Evolutionary conservation across 2,113 vertebrate genomes (phyloP), one percentile per base, ranked within the genome.

Genomic region (Edolisoma coerulescens): DNA sequence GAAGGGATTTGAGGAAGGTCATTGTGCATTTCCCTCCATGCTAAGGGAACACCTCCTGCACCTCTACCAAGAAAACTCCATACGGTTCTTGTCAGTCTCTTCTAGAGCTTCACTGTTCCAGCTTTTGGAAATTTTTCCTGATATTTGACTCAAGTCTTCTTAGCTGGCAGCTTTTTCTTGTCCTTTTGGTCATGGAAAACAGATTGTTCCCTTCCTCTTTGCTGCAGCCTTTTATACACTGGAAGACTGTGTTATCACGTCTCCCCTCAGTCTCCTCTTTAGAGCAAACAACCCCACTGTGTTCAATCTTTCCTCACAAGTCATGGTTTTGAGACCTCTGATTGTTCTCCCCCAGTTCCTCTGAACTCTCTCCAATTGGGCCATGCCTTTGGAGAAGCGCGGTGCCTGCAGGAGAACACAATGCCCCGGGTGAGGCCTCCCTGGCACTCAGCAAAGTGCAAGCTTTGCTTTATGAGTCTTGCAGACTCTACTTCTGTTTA

Each of bases 271-370:
- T 18, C 79, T 83, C 63, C 47, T 63, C 86, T 95, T 88, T 47
- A 95, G 88, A 96, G 86, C 75, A 90, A 83, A 94, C 81, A 95
- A 56, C 69, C 94, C 90, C 86, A 90, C 93, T 92, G 94, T 96
- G 96, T 96, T 97, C 92, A 90, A 4, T 81, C 91, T 92, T 67
- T 61, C 89, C 89, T 95, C 76, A 68, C 90, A 93, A 95, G 86
- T 67, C 80, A 63, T 75, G 73, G 79, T 70, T 92, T 93, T 93
- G 30, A 96, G 83, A 77, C 86, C 89, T 95, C 60, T 92, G 86
- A 90, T 90, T 92, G 76, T 92, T 95, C 86, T 94, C 45, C 44
- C 39, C 42, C 20, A 0, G 4, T 67, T 88, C 56, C 64, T 95
- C 76, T 97, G 92, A 95, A 92, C 92, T 96, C 26, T 86, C 39